Evolutionary conservation across 2,797 vertebrate genomes (phyloP).

Genomic region (Tarsius wallacei): DNA sequence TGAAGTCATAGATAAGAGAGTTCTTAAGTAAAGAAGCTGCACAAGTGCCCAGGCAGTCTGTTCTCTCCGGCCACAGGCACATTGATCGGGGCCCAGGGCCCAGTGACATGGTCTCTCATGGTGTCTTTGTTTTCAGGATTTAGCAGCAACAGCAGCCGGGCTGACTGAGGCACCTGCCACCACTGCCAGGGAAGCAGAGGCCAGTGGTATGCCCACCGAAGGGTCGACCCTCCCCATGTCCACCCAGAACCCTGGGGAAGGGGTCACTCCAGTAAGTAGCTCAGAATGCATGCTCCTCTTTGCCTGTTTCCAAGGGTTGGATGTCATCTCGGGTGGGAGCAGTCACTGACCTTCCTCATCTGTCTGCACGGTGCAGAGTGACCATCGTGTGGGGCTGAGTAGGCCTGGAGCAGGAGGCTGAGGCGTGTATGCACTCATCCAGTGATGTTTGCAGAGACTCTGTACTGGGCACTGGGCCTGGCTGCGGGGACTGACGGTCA

Average conservation of each 20-base stretch:
- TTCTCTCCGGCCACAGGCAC: not conserved
- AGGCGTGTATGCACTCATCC: not conserved
- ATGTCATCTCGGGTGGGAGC: not conserved
- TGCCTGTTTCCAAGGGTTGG: not conserved
- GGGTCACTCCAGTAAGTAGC: slow-evolving; percentile 50
- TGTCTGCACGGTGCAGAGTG: not conserved
- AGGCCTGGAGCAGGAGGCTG: not conserved
- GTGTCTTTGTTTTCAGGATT: slow-evolving; percentile 47
- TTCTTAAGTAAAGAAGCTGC: not conserved
- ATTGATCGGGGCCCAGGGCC: not conserved
- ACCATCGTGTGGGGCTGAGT: not conserved
- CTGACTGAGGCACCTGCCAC: not conserved
- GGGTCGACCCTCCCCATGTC: not conserved
- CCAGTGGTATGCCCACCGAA: not conserved
- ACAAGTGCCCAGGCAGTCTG: not conserved
- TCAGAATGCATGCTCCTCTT: rapidly evolving
- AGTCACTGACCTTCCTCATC: not conserved
- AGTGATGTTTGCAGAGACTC: rapidly evolving
- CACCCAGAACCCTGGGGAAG: not conserved
- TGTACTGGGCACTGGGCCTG: not conserved
- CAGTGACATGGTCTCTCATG: not conserved
- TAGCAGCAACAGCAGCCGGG: not conserved
- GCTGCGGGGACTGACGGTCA: too few species aligned
- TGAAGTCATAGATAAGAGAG: not conserved
- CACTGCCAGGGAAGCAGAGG: not conserved